These are phyloP conservation scores for Luperina nickerlii DNA, from an alignment of 2,888 invertebrate genomes.

Conservation along the genomic window DNA sequence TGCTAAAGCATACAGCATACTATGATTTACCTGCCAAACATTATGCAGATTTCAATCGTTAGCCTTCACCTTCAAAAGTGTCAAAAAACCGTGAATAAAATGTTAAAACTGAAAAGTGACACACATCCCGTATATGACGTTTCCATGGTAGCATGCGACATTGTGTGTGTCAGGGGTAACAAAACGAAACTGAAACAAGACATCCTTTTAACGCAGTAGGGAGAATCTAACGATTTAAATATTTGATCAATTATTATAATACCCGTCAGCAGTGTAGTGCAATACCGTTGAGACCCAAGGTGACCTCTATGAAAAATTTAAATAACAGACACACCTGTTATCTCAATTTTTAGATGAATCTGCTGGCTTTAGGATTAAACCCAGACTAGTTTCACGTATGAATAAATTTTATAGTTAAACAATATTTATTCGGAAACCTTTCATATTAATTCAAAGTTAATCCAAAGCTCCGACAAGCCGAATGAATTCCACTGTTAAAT, in stretches of 20 bases:
- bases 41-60: not conserved
- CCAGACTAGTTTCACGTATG: slow-evolving; percentile 27
- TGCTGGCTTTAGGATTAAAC: not conserved
- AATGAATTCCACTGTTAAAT: slow-evolving; percentile 58
- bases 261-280: too few relatives aligned
- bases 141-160: not conserved
- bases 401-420: slow-evolving; percentile 34
- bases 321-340: not conserved
- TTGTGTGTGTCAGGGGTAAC: too few relatives aligned
- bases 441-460: slow-evolving; percentile 35
- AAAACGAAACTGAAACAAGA: not conserved
- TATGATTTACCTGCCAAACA: not conserved
- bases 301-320: not conserved
- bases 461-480: slow-evolving; percentile 28
- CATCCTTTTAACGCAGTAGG: not conserved
- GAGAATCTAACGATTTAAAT: not conserved
- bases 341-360: not conserved
- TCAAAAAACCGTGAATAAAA: not conserved
- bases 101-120: not conserved
- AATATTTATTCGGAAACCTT: slow-evolving; percentile 22
- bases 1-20: too few relatives aligned
- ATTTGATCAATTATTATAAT: not conserved
- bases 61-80: not conserved
- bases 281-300: not conserved
- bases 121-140: not conserved